A percentile compares a stretch with the other conserved stretches of the same genome.
These are phyloP conservation scores for Alloscopus bannaensis DNA, from an alignment of 2,888 invertebrate genomes.

Conservation along the genomic window DNA sequence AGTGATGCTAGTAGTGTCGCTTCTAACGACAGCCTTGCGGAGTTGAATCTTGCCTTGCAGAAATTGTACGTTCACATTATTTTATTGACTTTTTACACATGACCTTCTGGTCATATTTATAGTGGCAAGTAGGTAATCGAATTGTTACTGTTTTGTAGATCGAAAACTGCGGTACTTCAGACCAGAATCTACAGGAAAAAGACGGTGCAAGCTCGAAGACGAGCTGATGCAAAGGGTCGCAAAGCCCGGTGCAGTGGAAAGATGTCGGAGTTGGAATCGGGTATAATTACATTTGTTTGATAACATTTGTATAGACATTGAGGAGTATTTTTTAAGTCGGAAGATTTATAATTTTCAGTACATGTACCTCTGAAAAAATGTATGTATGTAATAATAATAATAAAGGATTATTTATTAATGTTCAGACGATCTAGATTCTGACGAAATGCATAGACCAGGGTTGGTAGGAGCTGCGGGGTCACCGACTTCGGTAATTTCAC, in stretches of 20 bases:
- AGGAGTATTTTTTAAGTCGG: too few relatives aligned
- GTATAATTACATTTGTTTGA: too few relatives aligned
- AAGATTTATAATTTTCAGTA: too few relatives aligned
- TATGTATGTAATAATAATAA: too few relatives aligned
- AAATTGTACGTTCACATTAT: conserved; percentile 28
- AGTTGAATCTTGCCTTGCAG: conserved; percentile 22
- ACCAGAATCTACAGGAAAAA: conserved; percentile 27
- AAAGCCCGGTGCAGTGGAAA: background rate
- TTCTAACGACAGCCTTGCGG: conserved; percentile 28
- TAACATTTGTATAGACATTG: too few relatives aligned
- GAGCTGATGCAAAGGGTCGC: background rate
- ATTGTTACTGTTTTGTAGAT: conserved; percentile 18
- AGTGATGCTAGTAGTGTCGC: background rate
- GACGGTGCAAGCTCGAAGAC: background rate
- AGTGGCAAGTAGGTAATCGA: too few relatives aligned
- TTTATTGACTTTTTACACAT: background rate
- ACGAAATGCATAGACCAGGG: background rate
- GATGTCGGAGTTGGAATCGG: background rate
- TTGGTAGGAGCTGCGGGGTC: background rate
- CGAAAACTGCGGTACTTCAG: conserved; percentile 17
- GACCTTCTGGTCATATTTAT: background rate
- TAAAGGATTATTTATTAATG: too few relatives aligned
- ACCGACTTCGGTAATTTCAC: background rate
- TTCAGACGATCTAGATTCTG: too few relatives aligned
- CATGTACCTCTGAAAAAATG: too few relatives aligned